Conservation (phyloP, 2,113 vertebrate species). For the Zeus faber region DNA sequence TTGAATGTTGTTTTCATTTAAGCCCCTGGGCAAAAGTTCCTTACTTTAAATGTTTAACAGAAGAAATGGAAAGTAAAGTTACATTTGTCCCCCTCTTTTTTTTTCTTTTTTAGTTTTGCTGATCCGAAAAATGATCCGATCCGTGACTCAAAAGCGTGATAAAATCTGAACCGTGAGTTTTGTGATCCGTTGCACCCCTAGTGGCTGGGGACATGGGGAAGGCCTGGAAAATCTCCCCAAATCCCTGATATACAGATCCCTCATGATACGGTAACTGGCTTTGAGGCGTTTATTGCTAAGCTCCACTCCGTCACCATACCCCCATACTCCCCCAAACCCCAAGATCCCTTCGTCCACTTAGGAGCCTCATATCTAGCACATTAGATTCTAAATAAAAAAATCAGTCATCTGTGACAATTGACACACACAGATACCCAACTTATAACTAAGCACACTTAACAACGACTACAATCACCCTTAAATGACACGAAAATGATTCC, state of each 20-base stretch:
- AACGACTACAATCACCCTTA: no score
- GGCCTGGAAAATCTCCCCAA: conserved; percentile 62
- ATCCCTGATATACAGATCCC: conserved; percentile 65
- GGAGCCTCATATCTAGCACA: conserved; percentile 58
- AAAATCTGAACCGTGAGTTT: no score
- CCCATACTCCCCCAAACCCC: conserved; percentile 50
- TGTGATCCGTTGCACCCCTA: no score
- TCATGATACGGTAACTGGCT: conserved; percentile 70
- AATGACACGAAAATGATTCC: no score
- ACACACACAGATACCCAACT: conserved; percentile 52
- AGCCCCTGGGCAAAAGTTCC: no score
- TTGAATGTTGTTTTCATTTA: no score
- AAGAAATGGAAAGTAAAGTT: no score
- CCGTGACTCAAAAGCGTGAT: no score
- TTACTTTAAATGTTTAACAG: no score
- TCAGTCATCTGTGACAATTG: conserved; percentile 62
- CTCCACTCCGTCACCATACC: conserved; percentile 18
- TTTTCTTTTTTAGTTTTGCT: no score
- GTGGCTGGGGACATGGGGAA: conserved; percentile 53
- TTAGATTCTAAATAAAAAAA: conserved; percentile 75
- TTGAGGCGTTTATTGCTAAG: conserved; percentile 65
- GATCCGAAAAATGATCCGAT: no score
- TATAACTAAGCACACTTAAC: no score
- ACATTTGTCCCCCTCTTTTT: conserved; percentile 16
- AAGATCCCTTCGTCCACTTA: conserved; percentile 47